Percentiles rank a stretch among this genome's conserved stretches.
Conservation (phyloP, 1,140 invertebrate species). For the Frieseomelitta varia region DNA sequence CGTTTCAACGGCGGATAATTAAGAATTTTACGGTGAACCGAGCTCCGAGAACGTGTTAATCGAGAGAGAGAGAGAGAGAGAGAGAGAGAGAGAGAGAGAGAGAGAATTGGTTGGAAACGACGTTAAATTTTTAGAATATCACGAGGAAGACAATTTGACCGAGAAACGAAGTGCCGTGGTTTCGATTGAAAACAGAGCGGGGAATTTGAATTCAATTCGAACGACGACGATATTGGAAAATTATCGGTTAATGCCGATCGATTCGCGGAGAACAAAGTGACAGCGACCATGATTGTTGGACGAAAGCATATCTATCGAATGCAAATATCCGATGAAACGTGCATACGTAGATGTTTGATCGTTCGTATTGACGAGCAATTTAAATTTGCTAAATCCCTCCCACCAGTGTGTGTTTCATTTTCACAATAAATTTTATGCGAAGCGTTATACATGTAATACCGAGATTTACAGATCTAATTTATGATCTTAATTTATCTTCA, state of each 20-base stretch:
- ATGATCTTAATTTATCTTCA: no score
- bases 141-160: neutral
- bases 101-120: neutral
- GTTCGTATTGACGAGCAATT: neutral
- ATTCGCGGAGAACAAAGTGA: neutral
- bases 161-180: neutral
- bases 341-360: neutral
- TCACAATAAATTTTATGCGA: neutral
- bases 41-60: neutral
- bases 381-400: neutral
- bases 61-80: neutral
- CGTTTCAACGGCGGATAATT: neutral
- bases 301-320: neutral
- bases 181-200: neutral
- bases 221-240: neutral
- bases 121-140: neutral
- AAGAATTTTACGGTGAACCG: neutral
- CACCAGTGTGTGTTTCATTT: neutral
- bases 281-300: neutral
- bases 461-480: neutral
- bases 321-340: neutral
- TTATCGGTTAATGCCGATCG: neutral
- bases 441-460: no score
- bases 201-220: neutral
- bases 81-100: no score